phyloP scores from a whole-genome alignment of 2,113 vertebrate species.

The Ameiurus melas region DNA sequence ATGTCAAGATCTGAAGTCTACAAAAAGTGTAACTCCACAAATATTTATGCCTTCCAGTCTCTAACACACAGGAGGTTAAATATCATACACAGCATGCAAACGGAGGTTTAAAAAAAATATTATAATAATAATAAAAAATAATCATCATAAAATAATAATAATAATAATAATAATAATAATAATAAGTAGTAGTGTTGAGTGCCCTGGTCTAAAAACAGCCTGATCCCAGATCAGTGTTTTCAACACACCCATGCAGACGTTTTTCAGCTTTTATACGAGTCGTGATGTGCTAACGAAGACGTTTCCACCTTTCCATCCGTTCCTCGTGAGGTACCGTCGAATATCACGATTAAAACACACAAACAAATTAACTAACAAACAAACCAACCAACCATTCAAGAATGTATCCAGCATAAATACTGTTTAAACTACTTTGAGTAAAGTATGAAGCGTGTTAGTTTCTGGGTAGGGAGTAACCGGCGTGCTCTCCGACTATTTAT shows the following conservation, averaged over 20 bases:
- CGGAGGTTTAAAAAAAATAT: not conserved
- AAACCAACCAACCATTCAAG: not conserved
- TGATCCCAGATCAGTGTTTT: slow-evolving; percentile 23
- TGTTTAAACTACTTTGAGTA: not conserved
- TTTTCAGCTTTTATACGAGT: not conserved
- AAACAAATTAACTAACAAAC: not conserved
- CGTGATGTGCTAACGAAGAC: not conserved
- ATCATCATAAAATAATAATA: too few species aligned
- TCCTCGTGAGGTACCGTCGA: not conserved
- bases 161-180: too few species aligned
- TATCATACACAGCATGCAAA: slow-evolving; percentile 24
- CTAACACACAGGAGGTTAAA: slow-evolving; percentile 16
- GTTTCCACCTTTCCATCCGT: not conserved
- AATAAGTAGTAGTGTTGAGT: slow-evolving; percentile 1
- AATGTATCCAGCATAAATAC: slow-evolving; percentile 20
- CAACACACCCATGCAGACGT: not conserved
- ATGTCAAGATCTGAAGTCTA: slow-evolving; percentile 22
- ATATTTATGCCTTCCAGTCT: slow-evolving; percentile 18
- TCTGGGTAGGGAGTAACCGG: not conserved
- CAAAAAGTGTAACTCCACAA: slow-evolving; percentile 10
- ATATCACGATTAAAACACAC: not conserved
- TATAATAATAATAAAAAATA: too few species aligned
- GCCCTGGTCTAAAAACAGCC: slow-evolving; percentile 3
- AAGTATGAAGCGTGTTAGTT: not conserved
- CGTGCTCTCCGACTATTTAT: not conserved